Base-by-base conservation (phyloP, 2,888 invertebrate species). In the Ornithoptera alexandrae region DNA sequence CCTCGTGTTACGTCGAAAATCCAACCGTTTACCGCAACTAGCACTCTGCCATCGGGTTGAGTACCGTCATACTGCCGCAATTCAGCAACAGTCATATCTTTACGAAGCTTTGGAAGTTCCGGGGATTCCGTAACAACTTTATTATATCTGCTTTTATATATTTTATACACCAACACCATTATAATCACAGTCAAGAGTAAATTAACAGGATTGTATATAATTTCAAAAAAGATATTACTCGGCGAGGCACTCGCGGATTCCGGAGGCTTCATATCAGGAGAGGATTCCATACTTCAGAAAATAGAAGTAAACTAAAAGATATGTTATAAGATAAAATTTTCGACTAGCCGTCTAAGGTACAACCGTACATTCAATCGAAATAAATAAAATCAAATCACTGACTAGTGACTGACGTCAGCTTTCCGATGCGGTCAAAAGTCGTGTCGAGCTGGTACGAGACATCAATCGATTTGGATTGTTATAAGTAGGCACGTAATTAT, bases 1-100 rank as follows among this genome's bases (percentile, higher is more conserved):
- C 98, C 98, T 83, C 95, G 95, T 59, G 98, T 98, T 75, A 96
- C 98, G 92, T 99, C 99, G 90, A 97, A 99, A 66, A 99, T 96
- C 92, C 95, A 97, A 39, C 98, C 98, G 87, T 98, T 98, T 67
- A 99, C 97, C 12, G 97, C 98, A 60, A 99, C 95, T 74, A 98
- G 93, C 72, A 99, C 96, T 75, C 98, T 93, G 39, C 97, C 98
- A 81, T 98, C 98, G 46, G 95, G 93, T 81, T 96, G 96, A 68
- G 92, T 96, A 7, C 99, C 99, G 85, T 98, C 97, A 85, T 95
- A 98, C 76, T 95, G 94, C 76, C 95, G 95, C 74, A 99, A 91
- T 87, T 99, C 98, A 77, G 96, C 94, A 59, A 97, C 93, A 4
- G 97, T 97, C 93, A 99, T 97, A 86, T 99, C 99, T 79, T 95